Base-by-base conservation (phyloP, 2,888 invertebrate species). In the Eudasyphora cyanicolor region DNA sequence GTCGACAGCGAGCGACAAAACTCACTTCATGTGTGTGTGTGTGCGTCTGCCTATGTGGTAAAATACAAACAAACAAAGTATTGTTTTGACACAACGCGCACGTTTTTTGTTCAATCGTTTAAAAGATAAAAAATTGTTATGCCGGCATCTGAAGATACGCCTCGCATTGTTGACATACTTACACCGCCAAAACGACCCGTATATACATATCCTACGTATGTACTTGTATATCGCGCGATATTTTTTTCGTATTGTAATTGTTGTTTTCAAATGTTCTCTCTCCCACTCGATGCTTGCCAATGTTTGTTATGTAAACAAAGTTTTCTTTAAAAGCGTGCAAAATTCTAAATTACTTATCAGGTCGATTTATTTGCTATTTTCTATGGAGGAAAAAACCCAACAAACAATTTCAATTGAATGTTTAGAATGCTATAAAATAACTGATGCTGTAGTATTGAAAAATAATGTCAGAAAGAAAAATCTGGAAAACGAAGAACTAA, bases 251-350 rank as follows among this genome's bases (percentile, higher is more conserved):
- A 32, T 76, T 2, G 8, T 45, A 27, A 57, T 3, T 57, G 60
- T 73, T 64, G n/a, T 49, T 10, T 38, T n/a, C n/a, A n/a, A n/a
- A n/a, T n/a, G n/a, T n/a, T n/a, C 17, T 29, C 60, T 60, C 29
- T 2, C 27, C 38, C n/a, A 8, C 10, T 32, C 32, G 19, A 1
- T 79, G 35, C 42, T 74, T 19, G 27, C 19, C 51, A 77, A 67
- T 51, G 45, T 80, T 78, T 80, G 75, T 84, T 84, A 82, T 82
- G 82, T 82, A 82, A 82, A 82, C 76, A 76, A 67, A 67, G 19
- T 73, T 73, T 73, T 67, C 67, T 73, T n/a, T 51, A 27, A 62
- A 79, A 74, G 42, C 38, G 67, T 76, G 38, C 42, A 10, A 69
- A 49, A 45, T 76, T 51, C 42, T 38, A 38, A 73, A 73, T 35